Conservation (phyloP, 2,113 vertebrate genomes). For the Melozone crissalis region DNA sequence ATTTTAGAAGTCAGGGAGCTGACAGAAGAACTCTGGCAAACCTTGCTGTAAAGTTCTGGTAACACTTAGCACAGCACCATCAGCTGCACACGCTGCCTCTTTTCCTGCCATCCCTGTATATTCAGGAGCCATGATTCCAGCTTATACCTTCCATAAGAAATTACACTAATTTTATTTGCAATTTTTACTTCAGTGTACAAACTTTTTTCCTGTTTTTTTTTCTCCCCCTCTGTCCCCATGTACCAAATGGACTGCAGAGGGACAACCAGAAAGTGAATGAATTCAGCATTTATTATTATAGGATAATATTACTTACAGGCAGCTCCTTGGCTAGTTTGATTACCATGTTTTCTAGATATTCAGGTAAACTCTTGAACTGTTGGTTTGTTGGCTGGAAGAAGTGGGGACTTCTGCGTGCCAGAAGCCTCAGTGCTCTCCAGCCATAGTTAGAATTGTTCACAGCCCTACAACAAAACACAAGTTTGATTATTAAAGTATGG, state of each 20-base stretch:
- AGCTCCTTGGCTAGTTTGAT: conserved; percentile 98
- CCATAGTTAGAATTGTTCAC: conserved; percentile 98
- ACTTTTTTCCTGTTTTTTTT: not conserved
- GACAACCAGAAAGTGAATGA: not conserved
- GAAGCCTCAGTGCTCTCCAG: conserved; percentile 91
- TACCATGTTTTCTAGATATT: conserved; percentile 98
- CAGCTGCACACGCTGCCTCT: not conserved
- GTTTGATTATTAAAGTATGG: not conserved
- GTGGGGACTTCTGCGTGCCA: conserved; percentile 95
- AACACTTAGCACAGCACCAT: not conserved
- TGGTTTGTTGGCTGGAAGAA: conserved; percentile 99
- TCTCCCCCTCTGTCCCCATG: not conserved
- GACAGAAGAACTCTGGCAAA: not conserved
- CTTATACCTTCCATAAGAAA: fast-evolving
- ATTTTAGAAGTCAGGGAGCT: not conserved
- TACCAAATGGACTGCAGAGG: not conserved
- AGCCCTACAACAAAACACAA: conserved; percentile 73
- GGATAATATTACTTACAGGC: conserved; percentile 82
- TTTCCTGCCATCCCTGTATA: not conserved
- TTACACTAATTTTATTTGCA: not conserved
- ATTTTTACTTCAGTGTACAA: not conserved
- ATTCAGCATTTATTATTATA: not conserved
- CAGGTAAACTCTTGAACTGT: conserved; percentile 96
- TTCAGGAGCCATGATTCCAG: fast-evolving
- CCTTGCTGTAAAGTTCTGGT: not conserved